Evolutionary conservation across 2,888 invertebrate genomes (phyloP).

Genomic region (Pelosia muscerda): DNA sequence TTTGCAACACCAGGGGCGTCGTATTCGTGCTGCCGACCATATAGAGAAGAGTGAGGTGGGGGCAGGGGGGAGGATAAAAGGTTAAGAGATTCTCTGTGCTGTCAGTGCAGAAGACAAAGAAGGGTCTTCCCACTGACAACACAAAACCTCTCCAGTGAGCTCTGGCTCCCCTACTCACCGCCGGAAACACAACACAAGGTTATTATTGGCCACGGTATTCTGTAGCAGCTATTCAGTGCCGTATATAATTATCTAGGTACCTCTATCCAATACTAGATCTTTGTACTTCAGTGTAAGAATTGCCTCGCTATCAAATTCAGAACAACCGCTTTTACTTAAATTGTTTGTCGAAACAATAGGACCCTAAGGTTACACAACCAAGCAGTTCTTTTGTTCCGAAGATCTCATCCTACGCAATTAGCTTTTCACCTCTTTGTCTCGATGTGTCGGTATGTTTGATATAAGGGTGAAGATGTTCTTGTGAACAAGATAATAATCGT

Average conservation of each 20-base stretch:
- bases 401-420: slow-evolving; percentile 46
- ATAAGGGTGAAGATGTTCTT: slow-evolving; percentile 38
- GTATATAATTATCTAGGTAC: not conserved
- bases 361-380: slow-evolving; percentile 40
- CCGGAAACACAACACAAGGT: no score
- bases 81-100: no score
- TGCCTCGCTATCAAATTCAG: slow-evolving; percentile 16
- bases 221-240: no score
- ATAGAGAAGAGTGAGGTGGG: no score
- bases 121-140: no score
- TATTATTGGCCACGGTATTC: no score
- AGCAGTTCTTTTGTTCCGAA: slow-evolving; percentile 50
- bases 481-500: slow-evolving; percentile 40
- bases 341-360: slow-evolving; percentile 34
- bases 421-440: slow-evolving; percentile 43
- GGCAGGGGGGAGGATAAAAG: no score
- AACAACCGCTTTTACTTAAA: slow-evolving; percentile 39
- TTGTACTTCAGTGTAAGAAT: not conserved
- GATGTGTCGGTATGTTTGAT: slow-evolving; percentile 45
- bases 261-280: not conserved
- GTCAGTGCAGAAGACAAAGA: no score
- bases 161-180: no score
- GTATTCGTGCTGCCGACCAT: no score
- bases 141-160: no score
- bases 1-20: no score